Evolutionary conservation across 1,140 invertebrate species (phyloP), one percentile per base, ranked within the genome.

Genomic region (Drosophila parvula): DNA sequence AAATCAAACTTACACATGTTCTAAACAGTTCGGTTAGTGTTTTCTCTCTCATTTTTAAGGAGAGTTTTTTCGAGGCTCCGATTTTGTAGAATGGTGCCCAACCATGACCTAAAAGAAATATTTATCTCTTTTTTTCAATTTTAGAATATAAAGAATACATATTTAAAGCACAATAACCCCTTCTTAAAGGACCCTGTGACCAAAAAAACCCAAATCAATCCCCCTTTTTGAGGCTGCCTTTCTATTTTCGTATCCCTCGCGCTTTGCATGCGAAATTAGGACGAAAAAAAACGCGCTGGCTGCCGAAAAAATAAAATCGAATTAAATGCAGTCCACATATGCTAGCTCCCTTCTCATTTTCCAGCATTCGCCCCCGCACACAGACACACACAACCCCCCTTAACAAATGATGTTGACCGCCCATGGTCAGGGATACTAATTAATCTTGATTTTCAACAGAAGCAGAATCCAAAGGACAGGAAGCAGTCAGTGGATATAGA

Each of bases 361-460:
- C n/a, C 34, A 6, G 10, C 14, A 18, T 18, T 30, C 11, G 10
- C 18, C 30, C 56, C 57, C 27, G 27, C 40, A n/a, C 9, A 62
- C 48, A 38, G 18, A 55, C 9, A 47, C 14, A 30, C 10, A 4
- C 5, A 12, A 6, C 16, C 63, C 65, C 64, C 76, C 61, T 63
- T 48, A 70, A 84, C 84, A 88, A 83, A 88, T 89, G 77, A 83
- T 89, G 80, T 78, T 81, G 84, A 89, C 80, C 84, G 64, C 84
- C 84, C 84, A 82, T 69, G 82, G 80, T 80, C 84, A 79, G 69
- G 73, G 68, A 67, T 75, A 70, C 86, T 89, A 89, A 89, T 89
- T 89, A 89, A 89, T 89, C 84, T 89, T 89, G 84, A 89, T 89
- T 89, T 89, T 84, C 48, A 62, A 61, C 53, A 40, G 38, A 57